Evolutionary conservation across 2,113 vertebrate species (phyloP).

Genomic region (Sitta europaea): DNA sequence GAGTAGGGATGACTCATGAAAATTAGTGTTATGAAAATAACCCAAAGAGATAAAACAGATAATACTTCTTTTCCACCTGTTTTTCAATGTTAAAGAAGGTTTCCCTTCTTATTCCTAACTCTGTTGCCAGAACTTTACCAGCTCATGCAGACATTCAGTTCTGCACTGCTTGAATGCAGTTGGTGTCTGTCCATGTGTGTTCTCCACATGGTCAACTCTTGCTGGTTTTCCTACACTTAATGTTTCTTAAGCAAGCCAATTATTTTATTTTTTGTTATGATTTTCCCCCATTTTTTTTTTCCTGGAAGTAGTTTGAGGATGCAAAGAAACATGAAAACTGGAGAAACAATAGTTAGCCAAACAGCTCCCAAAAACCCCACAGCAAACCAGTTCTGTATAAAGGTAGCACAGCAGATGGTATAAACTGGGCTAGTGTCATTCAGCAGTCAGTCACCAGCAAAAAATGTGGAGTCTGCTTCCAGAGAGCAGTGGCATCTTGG

Average conservation of each 20-base stretch:
- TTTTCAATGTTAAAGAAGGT: not conserved
- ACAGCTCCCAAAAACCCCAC: not conserved
- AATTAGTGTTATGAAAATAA: not conserved
- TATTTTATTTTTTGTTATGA: not conserved
- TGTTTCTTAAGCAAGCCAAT: not conserved
- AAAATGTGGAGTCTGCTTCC: not conserved
- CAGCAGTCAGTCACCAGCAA: not conserved
- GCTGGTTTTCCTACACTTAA: not conserved
- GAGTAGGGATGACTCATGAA: not conserved
- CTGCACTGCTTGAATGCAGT: not conserved
- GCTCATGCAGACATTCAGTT: not conserved
- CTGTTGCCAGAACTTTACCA: not conserved
- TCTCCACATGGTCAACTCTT: not conserved
- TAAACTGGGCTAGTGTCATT: not conserved
- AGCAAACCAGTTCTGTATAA: not conserved
- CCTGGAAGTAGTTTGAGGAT: not conserved
- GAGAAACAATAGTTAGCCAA: not conserved
- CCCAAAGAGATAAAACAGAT: not conserved
- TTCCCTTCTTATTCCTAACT: not conserved
- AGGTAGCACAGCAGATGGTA: not conserved
- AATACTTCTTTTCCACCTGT: not conserved
- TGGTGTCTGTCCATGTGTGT: not conserved
- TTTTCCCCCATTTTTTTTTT: fast-evolving
- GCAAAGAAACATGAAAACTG: not conserved
- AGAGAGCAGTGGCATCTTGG: not conserved